These are phyloP conservation scores for Vireo altiloquus DNA, from an alignment of 2,113 vertebrate species.

Conservation along the genomic window DNA sequence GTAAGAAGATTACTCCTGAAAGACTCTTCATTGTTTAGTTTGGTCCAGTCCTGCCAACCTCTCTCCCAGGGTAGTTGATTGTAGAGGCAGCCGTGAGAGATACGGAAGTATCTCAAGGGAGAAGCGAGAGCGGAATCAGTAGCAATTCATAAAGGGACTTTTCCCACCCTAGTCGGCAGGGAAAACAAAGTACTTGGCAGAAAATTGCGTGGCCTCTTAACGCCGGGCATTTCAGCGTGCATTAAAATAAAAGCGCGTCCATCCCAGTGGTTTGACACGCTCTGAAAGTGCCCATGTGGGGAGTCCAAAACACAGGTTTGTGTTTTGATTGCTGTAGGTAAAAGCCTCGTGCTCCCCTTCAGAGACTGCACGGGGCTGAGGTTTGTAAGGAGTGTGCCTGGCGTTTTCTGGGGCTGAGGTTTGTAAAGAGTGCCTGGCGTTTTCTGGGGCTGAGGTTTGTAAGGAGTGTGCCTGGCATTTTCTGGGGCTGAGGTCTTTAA, in stretches of 20 bases:
- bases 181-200: neutral
- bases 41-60: neutral
- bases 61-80: neutral
- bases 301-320: neutral
- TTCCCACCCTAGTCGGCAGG: neutral
- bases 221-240: neutral
- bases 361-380: neutral
- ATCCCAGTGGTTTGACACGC: neutral
- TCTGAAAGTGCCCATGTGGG: neutral
- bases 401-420: neutral
- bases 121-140: neutral
- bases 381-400: neutral
- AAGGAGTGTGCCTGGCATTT: neutral
- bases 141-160: neutral
- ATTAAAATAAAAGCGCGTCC: neutral
- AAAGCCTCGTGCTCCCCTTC: neutral
- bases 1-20: conserved; percentile 10
- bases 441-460: neutral
- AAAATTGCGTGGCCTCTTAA: neutral
- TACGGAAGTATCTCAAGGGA: neutral
- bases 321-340: neutral
- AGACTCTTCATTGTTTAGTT: neutral
- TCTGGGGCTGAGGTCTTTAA: neutral
- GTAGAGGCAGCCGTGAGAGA: neutral
- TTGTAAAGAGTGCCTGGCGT: neutral